Conservation (phyloP, 1,140 invertebrate species). For the Lordiphosa mommai region DNA sequence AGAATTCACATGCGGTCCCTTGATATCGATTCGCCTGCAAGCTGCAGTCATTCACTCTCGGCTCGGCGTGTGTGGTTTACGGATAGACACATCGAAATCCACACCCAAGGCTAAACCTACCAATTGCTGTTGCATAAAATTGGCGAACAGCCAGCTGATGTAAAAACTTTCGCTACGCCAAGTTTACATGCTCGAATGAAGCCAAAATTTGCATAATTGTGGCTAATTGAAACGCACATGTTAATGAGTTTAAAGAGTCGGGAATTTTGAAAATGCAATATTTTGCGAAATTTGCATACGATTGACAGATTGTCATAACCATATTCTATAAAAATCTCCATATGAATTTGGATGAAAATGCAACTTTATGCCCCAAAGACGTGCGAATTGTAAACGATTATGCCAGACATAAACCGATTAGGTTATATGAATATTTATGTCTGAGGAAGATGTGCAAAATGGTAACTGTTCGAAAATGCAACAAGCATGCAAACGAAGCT, state of each 20-base stretch:
- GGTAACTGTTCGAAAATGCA: conserved; percentile 35
- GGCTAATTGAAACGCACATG: conserved; percentile 44
- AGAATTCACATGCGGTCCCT: no score
- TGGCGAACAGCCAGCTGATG: neutral
- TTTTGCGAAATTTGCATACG: neutral
- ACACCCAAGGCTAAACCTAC: no score
- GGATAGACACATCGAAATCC: no score
- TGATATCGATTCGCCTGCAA: no score
- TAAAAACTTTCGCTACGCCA: neutral
- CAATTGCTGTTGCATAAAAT: neutral
- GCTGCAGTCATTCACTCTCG: no score
- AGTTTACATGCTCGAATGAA: no score
- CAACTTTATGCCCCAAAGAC: conserved; percentile 53
- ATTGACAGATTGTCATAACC: neutral
- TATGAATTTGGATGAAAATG: neutral
- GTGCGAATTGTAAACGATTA: conserved; percentile 53
- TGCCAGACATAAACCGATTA: conserved; percentile 67
- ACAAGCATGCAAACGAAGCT: conserved; percentile 33
- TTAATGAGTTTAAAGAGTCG: conserved; percentile 27
- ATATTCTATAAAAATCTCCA: neutral
- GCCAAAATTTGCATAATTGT: conserved; percentile 40
- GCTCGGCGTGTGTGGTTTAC: no score
- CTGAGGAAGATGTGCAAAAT: conserved; percentile 17
- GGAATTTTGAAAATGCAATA: no score
- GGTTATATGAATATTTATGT: conserved; percentile 70